Conservation (phyloP, 2,888 invertebrate genomes). For the Acleris holmiana region DNA sequence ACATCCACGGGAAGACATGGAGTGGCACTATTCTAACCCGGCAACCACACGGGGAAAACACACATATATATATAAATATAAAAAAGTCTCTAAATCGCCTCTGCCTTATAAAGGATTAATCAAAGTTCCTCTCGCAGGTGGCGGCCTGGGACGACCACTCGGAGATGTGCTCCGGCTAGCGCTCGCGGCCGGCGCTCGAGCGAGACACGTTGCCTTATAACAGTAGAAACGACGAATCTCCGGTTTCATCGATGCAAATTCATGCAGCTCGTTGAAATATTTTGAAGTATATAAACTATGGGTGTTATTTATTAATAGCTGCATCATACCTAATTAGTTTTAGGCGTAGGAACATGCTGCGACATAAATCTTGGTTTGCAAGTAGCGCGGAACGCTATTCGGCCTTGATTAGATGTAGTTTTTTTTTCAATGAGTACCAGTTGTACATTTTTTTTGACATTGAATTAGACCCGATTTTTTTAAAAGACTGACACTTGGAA, state of each 20-base stretch:
- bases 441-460: slow-evolving; percentile 17
- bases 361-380: not conserved
- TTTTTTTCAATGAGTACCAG: slow-evolving; percentile 28
- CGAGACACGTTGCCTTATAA: slow-evolving; percentile 44
- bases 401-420: slow-evolving; percentile 23
- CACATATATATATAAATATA: too few relatives aligned
- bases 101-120: too few relatives aligned
- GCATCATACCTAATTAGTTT: too few relatives aligned
- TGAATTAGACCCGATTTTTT: not conserved
- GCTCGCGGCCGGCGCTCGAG: not conserved
- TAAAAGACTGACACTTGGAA: not conserved
- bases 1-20: too few relatives aligned
- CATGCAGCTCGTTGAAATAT: too few relatives aligned
- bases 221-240: too few relatives aligned
- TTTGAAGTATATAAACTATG: not conserved
- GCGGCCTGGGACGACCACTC: slow-evolving; percentile 95
- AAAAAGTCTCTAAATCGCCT: too few relatives aligned
- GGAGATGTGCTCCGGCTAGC: slow-evolving; percentile 91
- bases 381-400: slow-evolving; percentile 24
- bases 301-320: slow-evolving; percentile 1
- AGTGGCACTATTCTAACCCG: too few relatives aligned
- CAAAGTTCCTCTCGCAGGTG: slow-evolving; percentile 83
- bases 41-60: too few relatives aligned
- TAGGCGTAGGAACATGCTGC: not conserved
- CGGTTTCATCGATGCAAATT: not conserved